Base-by-base conservation (phyloP, 2,888 invertebrate genomes). In the Lasioglossum villosulum region DNA sequence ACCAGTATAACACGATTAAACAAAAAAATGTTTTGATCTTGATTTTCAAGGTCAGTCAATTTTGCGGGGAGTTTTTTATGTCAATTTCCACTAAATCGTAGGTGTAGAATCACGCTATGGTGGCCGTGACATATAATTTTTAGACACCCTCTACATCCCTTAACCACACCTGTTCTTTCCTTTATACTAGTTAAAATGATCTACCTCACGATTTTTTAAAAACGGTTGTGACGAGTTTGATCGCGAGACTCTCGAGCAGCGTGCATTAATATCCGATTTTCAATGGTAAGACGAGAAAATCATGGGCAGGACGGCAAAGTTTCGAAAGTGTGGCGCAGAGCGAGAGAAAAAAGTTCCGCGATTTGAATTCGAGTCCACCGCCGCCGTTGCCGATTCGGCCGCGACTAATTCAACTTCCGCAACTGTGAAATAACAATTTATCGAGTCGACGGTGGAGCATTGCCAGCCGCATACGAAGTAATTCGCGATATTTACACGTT, bases 401-500 rank as follows among this genome's bases (percentile, higher is more conserved):
- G 72, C 77, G 80, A 68, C 74, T 73, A 83, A 86, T 80, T 80
- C 84, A 81, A 84, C 80, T 84, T 82, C 74, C 63, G 63, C 70
- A 19, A 59, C 59, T 59, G 71, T 48, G 81, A 70, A 71, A 48
- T 74, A 76, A 79, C 79, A 78, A 74, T 87, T 84, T 77, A 81
- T 78, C 71, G 75, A 23, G 45, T 72, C 78, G 30, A 1, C 63
- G 59, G 79, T 84, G 86, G 88, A 88, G 81, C 82, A 75, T 71
- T 83, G 88, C 88, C 86, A 88, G 75, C 71, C 42, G 59, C 79
- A 34, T 37, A 48, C 80, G 71, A 82, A 80, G 80, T 83, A 76
- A 87, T 80, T 82, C 80, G 42, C 77, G 80, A 87, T 89, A 87
- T 87, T 87, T 86, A 86, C 87, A 89, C 77, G 84, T 89, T 86